Evolutionary conservation across 2,797 vertebrate species (phyloP), one percentile per base, ranked within the genome.

Genomic region (Pelochelys cantorii): DNA sequence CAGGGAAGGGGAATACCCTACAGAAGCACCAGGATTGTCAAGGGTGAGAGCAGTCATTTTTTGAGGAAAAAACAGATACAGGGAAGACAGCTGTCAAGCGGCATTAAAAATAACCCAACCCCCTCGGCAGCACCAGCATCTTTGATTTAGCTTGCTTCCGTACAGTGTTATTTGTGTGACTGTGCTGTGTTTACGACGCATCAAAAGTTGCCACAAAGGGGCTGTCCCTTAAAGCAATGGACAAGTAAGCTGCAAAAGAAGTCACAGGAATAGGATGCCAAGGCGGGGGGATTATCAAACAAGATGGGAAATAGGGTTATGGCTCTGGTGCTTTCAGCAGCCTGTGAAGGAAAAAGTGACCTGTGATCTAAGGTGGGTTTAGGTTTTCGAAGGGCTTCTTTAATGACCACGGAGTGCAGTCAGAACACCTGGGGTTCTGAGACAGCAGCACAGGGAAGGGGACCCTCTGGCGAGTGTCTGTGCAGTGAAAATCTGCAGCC

Each of bases 91-190:
- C 20, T 90, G 59, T 83, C 84, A 74, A 91, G 60, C 4, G 0
- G 0, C 68, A 93, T 85, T 93, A 85, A 90, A 93, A 95, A 90
- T 55, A 88, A 68, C 90, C 87, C 65, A 5, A 11, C n/a, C 10
- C 65, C n/a, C n/a, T 92, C 74, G 54, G 80, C 57, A 83, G 89
- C 93, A 85, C 77, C 88, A 83, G 89, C 93, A 83, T 79, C 88
- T 89, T 29, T 74, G 65, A 71, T 71, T 34, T 71, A 37, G 37
- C 65, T 71, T 22, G 65, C 65, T 71, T 34, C 84, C 0, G 23
- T 85, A 7, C 23, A 54, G 79, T 89, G 77, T 85, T 2, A 81
- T 82, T 37, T 22, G 89, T 68, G 4, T 0, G 2, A 34, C 59
- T 7, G n/a, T 37, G 78, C 87, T 56, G 92, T 20, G 74, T 20